phyloP scores from a whole-genome alignment of 2,113 vertebrate genomes.

The Hystrix brachyura region DNA sequence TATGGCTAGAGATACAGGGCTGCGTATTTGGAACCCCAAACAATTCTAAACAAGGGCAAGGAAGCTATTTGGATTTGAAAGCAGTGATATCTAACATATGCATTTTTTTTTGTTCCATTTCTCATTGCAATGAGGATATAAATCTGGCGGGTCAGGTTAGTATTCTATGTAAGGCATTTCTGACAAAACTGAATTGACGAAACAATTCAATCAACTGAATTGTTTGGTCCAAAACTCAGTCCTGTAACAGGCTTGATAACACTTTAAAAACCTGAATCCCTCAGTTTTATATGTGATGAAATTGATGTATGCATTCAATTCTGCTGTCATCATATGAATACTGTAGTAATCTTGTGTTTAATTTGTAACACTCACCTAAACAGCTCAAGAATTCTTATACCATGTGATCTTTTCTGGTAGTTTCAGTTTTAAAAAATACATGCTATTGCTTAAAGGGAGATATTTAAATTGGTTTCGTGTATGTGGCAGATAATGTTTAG shows the following conservation, averaged over 20 bases:
- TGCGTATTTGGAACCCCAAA: neutral
- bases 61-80: conserved; percentile 11
- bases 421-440: conserved; percentile 47
- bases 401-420: neutral
- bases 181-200: conserved; percentile 32
- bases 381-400: neutral
- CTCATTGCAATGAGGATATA: neutral
- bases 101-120: conserved; percentile 8
- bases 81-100: neutral
- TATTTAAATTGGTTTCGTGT: neutral
- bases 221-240: conserved; percentile 23
- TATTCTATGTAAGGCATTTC: neutral
- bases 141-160: neutral
- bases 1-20: neutral
- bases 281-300: conserved; percentile 5
- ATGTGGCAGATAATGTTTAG: neutral
- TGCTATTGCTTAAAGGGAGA: neutral
- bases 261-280: conserved; percentile 34
- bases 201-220: neutral
- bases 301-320: conserved; percentile 18
- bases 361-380: neutral
- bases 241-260: neutral
- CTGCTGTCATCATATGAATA: conserved; percentile 8
- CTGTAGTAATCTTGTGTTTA: neutral
- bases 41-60: conserved; percentile 12